Evolutionary conservation across 2,888 invertebrate species (phyloP).

Genomic region (Biston stratarius): DNA sequence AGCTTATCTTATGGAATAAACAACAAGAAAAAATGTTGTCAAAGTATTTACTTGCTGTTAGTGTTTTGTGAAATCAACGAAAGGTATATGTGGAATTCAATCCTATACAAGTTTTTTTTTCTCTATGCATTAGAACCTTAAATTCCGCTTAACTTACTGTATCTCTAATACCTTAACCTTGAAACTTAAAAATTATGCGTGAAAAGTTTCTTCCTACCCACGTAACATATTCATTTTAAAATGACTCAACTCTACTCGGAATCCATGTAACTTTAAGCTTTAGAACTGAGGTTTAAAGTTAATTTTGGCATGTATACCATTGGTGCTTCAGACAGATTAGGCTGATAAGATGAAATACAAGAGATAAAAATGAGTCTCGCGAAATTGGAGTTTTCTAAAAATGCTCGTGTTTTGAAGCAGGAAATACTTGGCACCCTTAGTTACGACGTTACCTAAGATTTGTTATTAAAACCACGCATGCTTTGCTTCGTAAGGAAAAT

Average conservation of each 20-base stretch:
- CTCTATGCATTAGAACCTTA: constrained; percentile 22
- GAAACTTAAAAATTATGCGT: constrained; percentile 43
- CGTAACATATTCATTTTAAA: not conserved
- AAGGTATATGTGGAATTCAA: constrained; percentile 10
- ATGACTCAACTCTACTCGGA: constrained; percentile 1
- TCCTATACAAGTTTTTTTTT: not conserved
- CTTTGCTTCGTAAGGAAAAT: constrained; percentile 9
- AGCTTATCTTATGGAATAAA: not conserved
- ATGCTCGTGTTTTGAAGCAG: constrained; percentile 33
- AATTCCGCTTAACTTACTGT: constrained; percentile 30
- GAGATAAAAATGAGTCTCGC: constrained; percentile 36
- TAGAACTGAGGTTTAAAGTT: not conserved
- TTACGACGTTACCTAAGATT: constrained; percentile 25
- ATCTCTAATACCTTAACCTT: constrained; percentile 35
- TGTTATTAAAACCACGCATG: constrained; percentile 22
- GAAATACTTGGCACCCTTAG: constrained; percentile 27
- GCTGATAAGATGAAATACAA: constrained; percentile 13
- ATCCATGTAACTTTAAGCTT: not conserved
- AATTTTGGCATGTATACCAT: not conserved
- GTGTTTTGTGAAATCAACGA: not conserved
- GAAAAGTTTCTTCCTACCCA: constrained; percentile 35
- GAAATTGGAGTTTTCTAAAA: constrained; percentile 37
- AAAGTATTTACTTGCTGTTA: not conserved
- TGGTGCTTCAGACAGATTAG: not conserved
- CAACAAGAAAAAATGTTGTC: not conserved